Evolutionary conservation across 92 coral and sea anemone species (phyloP).

Genomic region (Epizoanthus illoricatus): DNA sequence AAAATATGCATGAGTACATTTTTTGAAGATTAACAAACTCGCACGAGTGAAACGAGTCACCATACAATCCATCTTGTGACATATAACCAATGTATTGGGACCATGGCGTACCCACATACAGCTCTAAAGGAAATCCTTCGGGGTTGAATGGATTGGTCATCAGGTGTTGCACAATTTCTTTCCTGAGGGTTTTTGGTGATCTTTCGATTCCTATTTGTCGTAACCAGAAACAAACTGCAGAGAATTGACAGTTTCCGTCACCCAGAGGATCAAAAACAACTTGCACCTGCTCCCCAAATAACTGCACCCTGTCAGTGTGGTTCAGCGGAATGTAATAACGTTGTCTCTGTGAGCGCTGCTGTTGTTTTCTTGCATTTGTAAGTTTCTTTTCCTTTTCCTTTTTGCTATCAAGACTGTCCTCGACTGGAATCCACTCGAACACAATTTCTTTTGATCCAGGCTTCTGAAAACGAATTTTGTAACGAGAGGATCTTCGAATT

Average conservation of each 20-base stretch:
- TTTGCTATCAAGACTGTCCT: slow-evolving; percentile 44
- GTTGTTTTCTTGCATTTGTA: too few relatives aligned
- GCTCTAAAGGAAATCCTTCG: not conserved
- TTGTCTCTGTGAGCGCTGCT: too few relatives aligned
- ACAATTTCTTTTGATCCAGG: not conserved
- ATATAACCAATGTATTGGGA: not conserved
- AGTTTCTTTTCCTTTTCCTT: slow-evolving; percentile 32
- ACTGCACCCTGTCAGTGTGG: too few relatives aligned
- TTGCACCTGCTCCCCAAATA: too few relatives aligned
- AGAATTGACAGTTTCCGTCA: not conserved
- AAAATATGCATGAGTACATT: too few relatives aligned
- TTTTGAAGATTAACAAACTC: too few relatives aligned
- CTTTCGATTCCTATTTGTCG: not conserved
- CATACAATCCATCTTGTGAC: not conserved
- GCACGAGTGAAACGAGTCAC: too few relatives aligned
- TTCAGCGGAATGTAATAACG: too few relatives aligned
- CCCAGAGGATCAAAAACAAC: too few relatives aligned
- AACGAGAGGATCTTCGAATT: not conserved
- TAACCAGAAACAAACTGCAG: not conserved
- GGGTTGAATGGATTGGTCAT: not conserved
- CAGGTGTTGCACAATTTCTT: not conserved
- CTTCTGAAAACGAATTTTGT: not conserved
- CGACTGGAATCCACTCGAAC: slow-evolving; percentile 45
- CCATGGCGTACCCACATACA: not conserved
- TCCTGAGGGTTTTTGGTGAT: not conserved